A percentile compares a stretch with the other conserved stretches of the same genome.
Evolutionary conservation across 2,888 invertebrate genomes (phyloP).

Genomic region (Drosophila nr. medialis): DNA sequence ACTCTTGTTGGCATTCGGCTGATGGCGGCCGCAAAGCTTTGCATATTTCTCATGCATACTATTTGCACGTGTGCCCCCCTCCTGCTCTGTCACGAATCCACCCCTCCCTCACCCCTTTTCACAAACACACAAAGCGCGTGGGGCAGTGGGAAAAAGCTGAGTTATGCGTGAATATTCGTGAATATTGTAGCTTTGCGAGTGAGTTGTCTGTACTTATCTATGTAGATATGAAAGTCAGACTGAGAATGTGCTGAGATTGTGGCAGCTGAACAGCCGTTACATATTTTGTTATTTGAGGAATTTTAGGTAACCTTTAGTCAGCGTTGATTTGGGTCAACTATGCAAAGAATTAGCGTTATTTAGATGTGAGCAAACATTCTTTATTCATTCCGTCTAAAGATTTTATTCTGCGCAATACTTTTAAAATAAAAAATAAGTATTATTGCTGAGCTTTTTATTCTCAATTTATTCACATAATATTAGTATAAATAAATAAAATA

Average conservation of each 20-base stretch:
- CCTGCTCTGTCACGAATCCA: neutral
- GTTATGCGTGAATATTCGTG: constrained; percentile 66
- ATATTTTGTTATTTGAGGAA: constrained; percentile 42
- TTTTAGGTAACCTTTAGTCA: constrained; percentile 19
- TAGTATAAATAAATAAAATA: neutral
- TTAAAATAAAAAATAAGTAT: neutral
- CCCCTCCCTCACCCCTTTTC: neutral
- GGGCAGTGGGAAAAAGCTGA: constrained; percentile 40
- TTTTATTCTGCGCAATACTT: neutral
- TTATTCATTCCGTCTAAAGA: neutral
- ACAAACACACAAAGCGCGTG: constrained; percentile 4
- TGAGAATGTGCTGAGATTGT: constrained; percentile 27
- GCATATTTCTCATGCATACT: constrained; percentile 76
- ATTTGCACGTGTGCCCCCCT: constrained; percentile 40
- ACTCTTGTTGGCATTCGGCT: constrained; percentile 41
- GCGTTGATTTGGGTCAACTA: constrained; percentile 28
- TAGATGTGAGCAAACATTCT: constrained; percentile 1
- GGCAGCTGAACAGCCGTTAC: constrained; percentile 30
- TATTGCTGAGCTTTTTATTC: neutral
- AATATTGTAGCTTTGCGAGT: constrained; percentile 44
- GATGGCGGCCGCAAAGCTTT: constrained; percentile 48
- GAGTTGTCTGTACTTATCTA: constrained; percentile 48
- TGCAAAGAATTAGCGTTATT: neutral
- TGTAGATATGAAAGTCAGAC: constrained; percentile 17
- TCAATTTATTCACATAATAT: neutral